A percentile compares a stretch with the other conserved stretches of the same genome.
These are phyloP conservation scores for Diachasma alloeum DNA, from an alignment of 1,140 invertebrate species.

Conservation along the genomic window DNA sequence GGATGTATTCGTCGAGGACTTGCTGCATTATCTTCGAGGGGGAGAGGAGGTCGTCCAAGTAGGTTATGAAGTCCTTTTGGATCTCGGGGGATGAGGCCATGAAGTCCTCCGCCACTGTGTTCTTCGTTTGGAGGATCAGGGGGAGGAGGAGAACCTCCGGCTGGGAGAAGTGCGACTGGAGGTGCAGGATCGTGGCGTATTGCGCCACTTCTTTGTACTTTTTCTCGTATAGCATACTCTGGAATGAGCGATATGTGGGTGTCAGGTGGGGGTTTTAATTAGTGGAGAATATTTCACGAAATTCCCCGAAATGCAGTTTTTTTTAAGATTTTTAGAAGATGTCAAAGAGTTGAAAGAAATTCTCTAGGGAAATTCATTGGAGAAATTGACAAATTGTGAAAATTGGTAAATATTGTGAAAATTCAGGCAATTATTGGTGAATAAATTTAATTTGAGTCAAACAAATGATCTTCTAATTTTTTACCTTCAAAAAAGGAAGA, in stretches of 20 bases:
- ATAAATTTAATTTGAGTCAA: no score
- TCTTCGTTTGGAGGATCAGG: conserved; percentile 77
- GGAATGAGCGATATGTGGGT: conserved; percentile 19
- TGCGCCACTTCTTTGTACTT: conserved; percentile 75
- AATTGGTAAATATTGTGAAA: no score
- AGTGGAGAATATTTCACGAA: no score
- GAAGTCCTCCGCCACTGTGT: conserved; percentile 74
- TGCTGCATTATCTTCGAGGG: conserved; percentile 54
- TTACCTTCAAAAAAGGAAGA: conserved; percentile 62
- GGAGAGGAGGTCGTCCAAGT: conserved; percentile 70
- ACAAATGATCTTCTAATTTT: neutral
- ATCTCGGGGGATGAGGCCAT: conserved; percentile 68
- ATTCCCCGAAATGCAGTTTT: no score
- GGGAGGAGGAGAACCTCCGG: conserved; percentile 75
- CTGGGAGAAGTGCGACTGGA: conserved; percentile 71
- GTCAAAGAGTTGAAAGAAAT: no score
- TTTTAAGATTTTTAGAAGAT: no score
- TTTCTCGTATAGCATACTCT: conserved; percentile 64
- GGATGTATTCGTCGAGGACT: conserved; percentile 56
- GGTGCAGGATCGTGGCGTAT: conserved; percentile 69
- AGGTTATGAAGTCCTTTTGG: conserved; percentile 68
- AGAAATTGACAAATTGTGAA: no score
- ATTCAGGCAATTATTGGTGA: no score
- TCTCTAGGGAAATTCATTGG: no score
- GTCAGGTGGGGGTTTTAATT: no score